Percentiles rank a stretch among this genome's conserved stretches.
These are phyloP conservation scores for Spermophilus dauricus DNA, from an alignment of 2,113 vertebrate genomes.

Conservation along the genomic window DNA sequence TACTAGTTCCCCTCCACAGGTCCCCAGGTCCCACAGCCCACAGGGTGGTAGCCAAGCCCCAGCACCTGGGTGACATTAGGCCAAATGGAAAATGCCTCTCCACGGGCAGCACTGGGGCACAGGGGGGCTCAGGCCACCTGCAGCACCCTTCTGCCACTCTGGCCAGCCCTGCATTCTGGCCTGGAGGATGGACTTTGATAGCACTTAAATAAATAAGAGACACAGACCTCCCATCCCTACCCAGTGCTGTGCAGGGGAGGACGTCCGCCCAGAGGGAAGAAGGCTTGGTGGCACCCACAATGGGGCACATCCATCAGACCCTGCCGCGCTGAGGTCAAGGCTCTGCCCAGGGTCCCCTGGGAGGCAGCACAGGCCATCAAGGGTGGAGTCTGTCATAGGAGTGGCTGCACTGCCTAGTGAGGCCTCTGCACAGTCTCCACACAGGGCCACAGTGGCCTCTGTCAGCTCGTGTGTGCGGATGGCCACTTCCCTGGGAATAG, in stretches of 20 bases:
- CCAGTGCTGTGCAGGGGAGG: neutral
- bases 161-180: too few species aligned
- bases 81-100: too few species aligned
- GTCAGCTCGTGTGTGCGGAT: neutral
- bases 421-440: neutral
- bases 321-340: neutral
- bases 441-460: neutral
- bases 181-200: neutral
- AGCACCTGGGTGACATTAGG: too few species aligned
- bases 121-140: too few species aligned
- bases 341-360: neutral
- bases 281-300: rapidly evolving
- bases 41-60: too few species aligned
- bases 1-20: too few species aligned
- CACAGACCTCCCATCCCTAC: neutral
- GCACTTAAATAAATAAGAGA: neutral
- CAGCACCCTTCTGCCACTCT: too few species aligned
- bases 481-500: neutral
- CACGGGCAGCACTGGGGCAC: too few species aligned
- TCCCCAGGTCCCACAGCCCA: too few species aligned
- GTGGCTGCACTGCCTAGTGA: neutral
- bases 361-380: neutral
- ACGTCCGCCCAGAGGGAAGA: neutral
- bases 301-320: too few species aligned
- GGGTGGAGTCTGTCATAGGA: too few species aligned